A percentile compares a stretch with the other conserved stretches of the same genome.
Evolutionary conservation across 2,113 vertebrate species (phyloP).

Genomic region (Coregonus clupeaformis): DNA sequence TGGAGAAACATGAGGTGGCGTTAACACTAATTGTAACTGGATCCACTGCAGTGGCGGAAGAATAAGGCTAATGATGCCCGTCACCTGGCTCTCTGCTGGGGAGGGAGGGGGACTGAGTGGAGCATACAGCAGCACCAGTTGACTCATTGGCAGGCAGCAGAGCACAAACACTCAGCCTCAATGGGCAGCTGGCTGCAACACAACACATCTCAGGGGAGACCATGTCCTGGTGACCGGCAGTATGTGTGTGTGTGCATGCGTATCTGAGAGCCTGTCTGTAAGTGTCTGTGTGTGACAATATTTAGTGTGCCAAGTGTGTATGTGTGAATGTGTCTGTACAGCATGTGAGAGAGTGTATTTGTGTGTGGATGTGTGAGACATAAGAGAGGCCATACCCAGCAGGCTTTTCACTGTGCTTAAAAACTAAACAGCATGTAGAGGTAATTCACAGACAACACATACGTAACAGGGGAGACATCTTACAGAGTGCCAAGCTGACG

Average conservation of each 20-base stretch:
- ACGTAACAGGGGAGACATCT: no score
- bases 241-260: constrained; percentile 10
- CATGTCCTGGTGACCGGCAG: constrained; percentile 22
- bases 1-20: background rate
- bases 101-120: no score
- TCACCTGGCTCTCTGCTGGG: constrained; percentile 15
- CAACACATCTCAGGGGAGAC: constrained; percentile 41
- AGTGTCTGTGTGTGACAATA: background rate
- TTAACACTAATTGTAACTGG: constrained; percentile 19
- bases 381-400: no score
- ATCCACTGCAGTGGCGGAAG: constrained; percentile 17
- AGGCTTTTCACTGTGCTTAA: no score
- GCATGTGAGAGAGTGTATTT: background rate
- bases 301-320: background rate
- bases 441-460: no score
- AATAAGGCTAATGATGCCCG: constrained; percentile 10
- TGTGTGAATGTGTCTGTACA: constrained; percentile 3
- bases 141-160: background rate
- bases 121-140: constrained; percentile 20
- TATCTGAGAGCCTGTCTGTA: background rate
- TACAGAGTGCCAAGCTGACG: no score
- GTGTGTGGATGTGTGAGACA: background rate
- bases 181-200: constrained; percentile 28
- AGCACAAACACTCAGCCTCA: constrained; percentile 23
- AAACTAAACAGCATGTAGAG: no score